Base-by-base conservation (phyloP, 2,888 invertebrate species). In the Heteromurus nitidus region DNA sequence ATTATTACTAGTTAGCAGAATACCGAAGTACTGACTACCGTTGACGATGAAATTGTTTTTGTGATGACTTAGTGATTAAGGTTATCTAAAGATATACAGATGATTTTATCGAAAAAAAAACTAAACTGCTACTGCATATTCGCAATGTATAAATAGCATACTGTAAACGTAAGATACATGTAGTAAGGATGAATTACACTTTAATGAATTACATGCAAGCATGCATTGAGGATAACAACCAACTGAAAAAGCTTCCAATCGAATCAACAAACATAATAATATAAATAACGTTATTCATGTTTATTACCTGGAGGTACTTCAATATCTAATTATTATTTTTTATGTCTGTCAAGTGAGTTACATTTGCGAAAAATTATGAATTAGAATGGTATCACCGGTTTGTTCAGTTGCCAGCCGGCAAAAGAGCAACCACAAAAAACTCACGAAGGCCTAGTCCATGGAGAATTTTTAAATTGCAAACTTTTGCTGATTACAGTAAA, bases 11-110 rank as follows among this genome's bases (percentile, higher is more conserved):
- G 31, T 58, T 74, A 31, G 58, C 42, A 26, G 16, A 44, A 64
- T 79, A 55, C 64, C 73, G 58, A 77, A 77, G 67, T 80, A 79
- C 72, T 74, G 80, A 80, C 80, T 80, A 36, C 47, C 62, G 67
- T 73, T 55, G 68, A 80, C 80, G 74, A 80, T 80, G 80, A 80
- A 80, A 80, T 80, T 80, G 69, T 74, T 80, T 80, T 80, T 80
- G 80, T 80, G 80, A 80, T 80, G 74, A 74, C 11, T 36, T 74
- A 80, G 53, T 60, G 20, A 5, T 3, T 62, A 62, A 62, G 62
- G 30, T 60, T 24, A 18, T n/a, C 11, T 65, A 65, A 44, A n/a
- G 36, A 11, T 44, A 65, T 44, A 26, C 11, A 62, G 31, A 62
- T 18, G 18, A 62, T 62, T 58, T 62, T 62, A 62, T 62, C 62